phyloP scores from a whole-genome alignment of 2,797 vertebrate species.

The Gymnopithys bicolor region DNA sequence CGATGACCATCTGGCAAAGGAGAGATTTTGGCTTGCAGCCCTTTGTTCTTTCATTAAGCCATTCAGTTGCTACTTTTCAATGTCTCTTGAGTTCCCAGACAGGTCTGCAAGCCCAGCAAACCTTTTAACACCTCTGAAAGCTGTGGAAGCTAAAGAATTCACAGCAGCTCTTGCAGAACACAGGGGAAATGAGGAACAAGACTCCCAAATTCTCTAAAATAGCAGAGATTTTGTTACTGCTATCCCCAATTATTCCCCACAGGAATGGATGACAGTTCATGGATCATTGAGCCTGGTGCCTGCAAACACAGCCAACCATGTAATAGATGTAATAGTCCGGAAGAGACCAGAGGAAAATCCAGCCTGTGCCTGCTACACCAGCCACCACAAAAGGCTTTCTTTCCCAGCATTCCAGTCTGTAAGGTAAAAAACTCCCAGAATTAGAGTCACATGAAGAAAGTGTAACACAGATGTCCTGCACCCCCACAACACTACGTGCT shows the following conservation, averaged over 20 bases:
- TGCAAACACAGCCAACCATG: conserved; percentile 30
- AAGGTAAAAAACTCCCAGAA: not conserved
- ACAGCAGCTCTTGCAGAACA: not conserved
- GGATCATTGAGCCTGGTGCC: conserved; percentile 15
- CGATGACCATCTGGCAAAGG: conserved; percentile 47
- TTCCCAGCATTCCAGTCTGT: not conserved
- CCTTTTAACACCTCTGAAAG: conserved; percentile 61
- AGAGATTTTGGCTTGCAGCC: conserved; percentile 50
- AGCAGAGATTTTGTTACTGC: conserved; percentile 18
- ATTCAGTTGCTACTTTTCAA: conserved; percentile 28
- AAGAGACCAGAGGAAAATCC: conserved; percentile 27
- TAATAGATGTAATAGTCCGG: conserved; percentile 39
- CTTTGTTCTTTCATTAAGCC: conserved; percentile 30
- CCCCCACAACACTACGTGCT: not conserved
- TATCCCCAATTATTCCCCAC: conserved; percentile 30
- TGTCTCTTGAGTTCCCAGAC: conserved; percentile 6
- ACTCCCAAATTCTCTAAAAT: conserved; percentile 49
- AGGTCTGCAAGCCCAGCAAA: conserved; percentile 28
- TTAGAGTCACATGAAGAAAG: not conserved
- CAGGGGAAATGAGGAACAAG: not conserved
- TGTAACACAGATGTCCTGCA: not conserved
- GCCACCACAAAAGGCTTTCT: not conserved
- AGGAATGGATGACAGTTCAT: conserved; percentile 21
- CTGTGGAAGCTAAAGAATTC: conserved; percentile 29
- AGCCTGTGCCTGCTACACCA: not conserved